Percentiles rank a stretch among this genome's conserved stretches.
Evolutionary conservation across 2,888 invertebrate species (phyloP).

Genomic region (Rhingia campestris): DNA sequence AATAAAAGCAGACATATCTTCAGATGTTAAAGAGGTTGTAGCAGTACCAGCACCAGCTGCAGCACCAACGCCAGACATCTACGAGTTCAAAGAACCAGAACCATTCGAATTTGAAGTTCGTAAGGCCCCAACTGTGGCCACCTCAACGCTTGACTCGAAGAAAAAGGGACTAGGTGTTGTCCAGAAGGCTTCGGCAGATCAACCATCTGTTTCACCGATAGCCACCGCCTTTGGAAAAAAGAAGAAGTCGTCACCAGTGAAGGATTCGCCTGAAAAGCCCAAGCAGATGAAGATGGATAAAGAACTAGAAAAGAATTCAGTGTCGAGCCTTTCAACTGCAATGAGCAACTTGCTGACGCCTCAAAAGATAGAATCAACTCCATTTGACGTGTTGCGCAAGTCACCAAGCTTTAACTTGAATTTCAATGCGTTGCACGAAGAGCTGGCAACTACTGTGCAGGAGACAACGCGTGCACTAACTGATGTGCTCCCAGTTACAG

Average conservation of each 20-base stretch:
- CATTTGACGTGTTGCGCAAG: slow-evolving; percentile 83
- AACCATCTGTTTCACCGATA: slow-evolving; percentile 26
- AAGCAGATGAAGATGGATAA: slow-evolving; percentile 77
- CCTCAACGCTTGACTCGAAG: slow-evolving; percentile 66
- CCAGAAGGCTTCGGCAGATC: slow-evolving; percentile 38
- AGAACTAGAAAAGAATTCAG: slow-evolving; percentile 52
- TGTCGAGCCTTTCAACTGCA: slow-evolving; percentile 41
- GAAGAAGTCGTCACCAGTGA: slow-evolving; percentile 80
- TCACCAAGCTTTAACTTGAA: slow-evolving; percentile 82
- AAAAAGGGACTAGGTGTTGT: slow-evolving; percentile 42
- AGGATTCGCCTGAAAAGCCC: slow-evolving; percentile 78
- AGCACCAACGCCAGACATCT: slow-evolving; percentile 85
- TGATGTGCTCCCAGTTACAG: slow-evolving; percentile 76
- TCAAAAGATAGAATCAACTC: slow-evolving; percentile 78
- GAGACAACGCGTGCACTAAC: slow-evolving; percentile 80
- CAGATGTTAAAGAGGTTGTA: slow-evolving; percentile 74
- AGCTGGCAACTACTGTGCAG: slow-evolving; percentile 81
- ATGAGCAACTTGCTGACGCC: slow-evolving; percentile 53
- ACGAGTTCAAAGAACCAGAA: slow-evolving; percentile 95
- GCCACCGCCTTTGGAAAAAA: slow-evolving; percentile 74
- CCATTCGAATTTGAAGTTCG: slow-evolving; percentile 92
- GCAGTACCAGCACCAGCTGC: slow-evolving; percentile 65
- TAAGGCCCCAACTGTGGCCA: slow-evolving; percentile 75
- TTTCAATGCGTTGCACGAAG: slow-evolving; percentile 80
- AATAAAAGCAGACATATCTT: slow-evolving; percentile 43